Evolutionary conservation across 2,888 invertebrate species (phyloP).

Genomic region (Stictocephala bisonia): DNA sequence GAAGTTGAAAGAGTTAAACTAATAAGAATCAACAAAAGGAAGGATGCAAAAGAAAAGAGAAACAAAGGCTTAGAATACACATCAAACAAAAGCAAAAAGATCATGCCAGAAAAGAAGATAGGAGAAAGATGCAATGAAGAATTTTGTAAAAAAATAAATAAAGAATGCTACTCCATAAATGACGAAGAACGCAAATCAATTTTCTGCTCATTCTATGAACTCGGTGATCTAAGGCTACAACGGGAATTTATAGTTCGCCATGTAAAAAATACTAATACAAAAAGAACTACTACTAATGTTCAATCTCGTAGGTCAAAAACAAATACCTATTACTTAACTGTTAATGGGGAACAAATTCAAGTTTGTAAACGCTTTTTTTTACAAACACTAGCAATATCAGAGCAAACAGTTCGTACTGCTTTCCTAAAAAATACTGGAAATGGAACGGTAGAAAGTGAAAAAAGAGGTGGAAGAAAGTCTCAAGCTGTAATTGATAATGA

Average conservation of each 20-base stretch:
- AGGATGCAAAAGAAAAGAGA: not conserved
- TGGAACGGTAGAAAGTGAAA: not conserved
- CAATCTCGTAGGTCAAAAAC: not conserved
- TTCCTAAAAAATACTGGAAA: not conserved
- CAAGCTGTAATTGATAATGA: conserved; percentile 17
- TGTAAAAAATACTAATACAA: not conserved
- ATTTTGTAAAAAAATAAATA: not conserved
- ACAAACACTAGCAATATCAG: conserved; percentile 2
- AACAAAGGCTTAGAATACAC: too few relatives aligned
- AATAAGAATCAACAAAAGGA: not conserved
- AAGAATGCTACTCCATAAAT: not conserved
- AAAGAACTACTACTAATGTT: not conserved
- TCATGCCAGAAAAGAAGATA: not conserved
- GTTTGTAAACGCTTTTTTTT: conserved; percentile 19
- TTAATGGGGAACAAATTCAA: not conserved
- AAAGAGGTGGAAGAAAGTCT: conserved; percentile 21
- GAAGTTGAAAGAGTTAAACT: not conserved
- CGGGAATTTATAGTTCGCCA: conserved; percentile 12
- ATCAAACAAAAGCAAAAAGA: not conserved
- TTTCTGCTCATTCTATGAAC: not conserved
- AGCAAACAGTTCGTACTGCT: conserved; percentile 5
- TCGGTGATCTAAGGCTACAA: conserved; percentile 5
- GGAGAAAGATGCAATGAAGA: conserved; percentile 13
- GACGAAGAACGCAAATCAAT: conserved; percentile 7
- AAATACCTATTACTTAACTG: not conserved